Base-by-base conservation (phyloP, 2,888 invertebrate genomes). In the Cryptocephalus primarius region DNA sequence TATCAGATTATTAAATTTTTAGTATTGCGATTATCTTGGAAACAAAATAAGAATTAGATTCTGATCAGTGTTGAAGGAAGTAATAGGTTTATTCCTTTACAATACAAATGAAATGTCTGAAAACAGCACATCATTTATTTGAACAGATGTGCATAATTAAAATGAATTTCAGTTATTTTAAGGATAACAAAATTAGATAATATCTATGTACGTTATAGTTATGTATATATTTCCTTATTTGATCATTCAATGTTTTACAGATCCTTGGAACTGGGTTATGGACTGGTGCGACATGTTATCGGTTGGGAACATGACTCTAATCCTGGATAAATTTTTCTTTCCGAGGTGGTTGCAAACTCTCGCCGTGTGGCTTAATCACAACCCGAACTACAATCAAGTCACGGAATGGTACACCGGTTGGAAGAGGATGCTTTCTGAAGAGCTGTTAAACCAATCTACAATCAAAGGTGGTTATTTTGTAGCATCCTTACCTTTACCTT, bases 241-340 rank as follows among this genome's bases (percentile, higher is more conserved):
- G 34, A n/a, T 4, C 12, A 36, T 36, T 36, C 12, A 36, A 4
- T 22, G 22, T 22, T 22, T 22, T 22, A 22, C 71, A 83, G 93
- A 93, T 64, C 82, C 85, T 0, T 95, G 95, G 94, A 78, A 87
- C 56, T 95, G 93, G 87, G 89, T 95, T 32, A 88, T 92, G 76
- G 85, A 89, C 50, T 99, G 99, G 99, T 74, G 80, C 53, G 90
- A 90, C 54, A 72, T 97, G 62, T 72, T 95, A 40, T 88, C 92
- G 1, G 69, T 81, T 0, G 77, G 82, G 0, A 79, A 82, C 11
- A 80, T 96, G 74, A 87, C 85, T 0, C 79, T 82, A 32, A 67
- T 97, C 8, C 76, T 99, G 8, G 85, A 89, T 58, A 88, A 90
- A 55, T 82, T 82, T 60, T 90, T 99, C 74, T 90, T 99, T 64